Base-by-base conservation (phyloP, 1,140 invertebrate genomes). In the Melitaea cinxia region DNA sequence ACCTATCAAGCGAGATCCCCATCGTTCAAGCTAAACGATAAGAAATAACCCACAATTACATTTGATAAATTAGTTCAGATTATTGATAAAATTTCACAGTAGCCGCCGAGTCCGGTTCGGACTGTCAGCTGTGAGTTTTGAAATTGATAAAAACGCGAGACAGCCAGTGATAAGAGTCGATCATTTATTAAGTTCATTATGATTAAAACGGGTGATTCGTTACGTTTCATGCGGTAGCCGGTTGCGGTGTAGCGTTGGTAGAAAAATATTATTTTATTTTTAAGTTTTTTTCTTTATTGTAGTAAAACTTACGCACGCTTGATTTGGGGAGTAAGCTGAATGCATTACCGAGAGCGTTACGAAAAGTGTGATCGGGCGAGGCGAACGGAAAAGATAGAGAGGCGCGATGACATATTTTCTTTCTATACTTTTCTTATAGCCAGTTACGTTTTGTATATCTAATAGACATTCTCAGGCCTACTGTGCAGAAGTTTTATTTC, bases 131-230 rank as follows among this genome's bases (percentile, higher is more conserved):
- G 50, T 35, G 21, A 26, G 42, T 60, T 52, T 39, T 4, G 33
- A 55, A 56, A 64, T 64, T 64, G 61, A 56, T 63, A 63, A 63
- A 63, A 63, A 63, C 52, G 35, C 14, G 39, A 9, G 55, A 33
- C 56, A 33, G 45, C 33, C 30, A 45, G 67, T 61, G 73, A 80
- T 80, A 80, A 75, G 73, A 73, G 23, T 42, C 57, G 49, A 50
- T 68, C 69, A 62, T 74, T 75, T 73, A 71, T 77, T 69, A 76
- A 73, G 68, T 80, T 80, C 72, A 74, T 80, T 80, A 80, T 62
- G 68, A 73, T 73, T 71, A 58, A 56, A 63, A 65, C 68, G 60
- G 70, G 68, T 61, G 69, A 78, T 80, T 73, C 75, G 72, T 77
- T 78, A 72, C 63, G 64, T 68, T 75, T 73, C 77, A 74, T 75